Evolutionary conservation across 2,888 invertebrate species (phyloP).

Genomic region (Drosophila nr. perissopoda): DNA sequence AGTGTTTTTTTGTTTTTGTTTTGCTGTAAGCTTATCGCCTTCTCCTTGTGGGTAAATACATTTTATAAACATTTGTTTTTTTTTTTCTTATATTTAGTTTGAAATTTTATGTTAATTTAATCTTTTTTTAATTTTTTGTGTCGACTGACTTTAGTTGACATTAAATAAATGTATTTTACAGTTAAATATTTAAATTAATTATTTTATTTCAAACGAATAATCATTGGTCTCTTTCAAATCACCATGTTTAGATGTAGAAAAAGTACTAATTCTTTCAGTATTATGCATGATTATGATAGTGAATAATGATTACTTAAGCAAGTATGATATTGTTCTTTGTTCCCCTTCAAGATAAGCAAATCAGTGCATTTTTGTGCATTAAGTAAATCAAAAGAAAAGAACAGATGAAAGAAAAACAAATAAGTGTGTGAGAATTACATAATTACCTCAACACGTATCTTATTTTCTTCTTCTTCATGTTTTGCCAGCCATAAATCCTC

Average conservation of each 20-base stretch:
- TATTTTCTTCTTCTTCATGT: not conserved
- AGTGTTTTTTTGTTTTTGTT: not conserved
- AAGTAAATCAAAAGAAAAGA: not conserved
- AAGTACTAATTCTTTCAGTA: not conserved
- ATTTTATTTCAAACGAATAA: not conserved
- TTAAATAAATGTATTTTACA: not conserved
- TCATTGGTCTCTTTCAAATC: not conserved
- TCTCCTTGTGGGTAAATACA: not conserved
- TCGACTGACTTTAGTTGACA: not conserved
- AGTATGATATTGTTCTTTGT: not conserved
- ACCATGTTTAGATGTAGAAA: not conserved
- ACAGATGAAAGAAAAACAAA: constrained; percentile 15
- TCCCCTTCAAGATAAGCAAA: not conserved
- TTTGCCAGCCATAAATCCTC: constrained; percentile 25
- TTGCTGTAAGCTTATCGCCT: not conserved
- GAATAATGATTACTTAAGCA: not conserved
- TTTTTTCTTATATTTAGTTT: too few species aligned
- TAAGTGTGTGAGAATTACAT: constrained; percentile 12
- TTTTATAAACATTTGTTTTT: not conserved
- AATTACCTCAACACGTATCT: not conserved
- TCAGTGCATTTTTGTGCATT: not conserved
- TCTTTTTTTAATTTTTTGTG: not conserved
- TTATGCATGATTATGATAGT: not conserved
- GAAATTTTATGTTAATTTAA: not conserved
- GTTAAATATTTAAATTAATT: not conserved